Conservation (phyloP, 1,140 invertebrate genomes). For the Thalassaphorura encarpata region DNA sequence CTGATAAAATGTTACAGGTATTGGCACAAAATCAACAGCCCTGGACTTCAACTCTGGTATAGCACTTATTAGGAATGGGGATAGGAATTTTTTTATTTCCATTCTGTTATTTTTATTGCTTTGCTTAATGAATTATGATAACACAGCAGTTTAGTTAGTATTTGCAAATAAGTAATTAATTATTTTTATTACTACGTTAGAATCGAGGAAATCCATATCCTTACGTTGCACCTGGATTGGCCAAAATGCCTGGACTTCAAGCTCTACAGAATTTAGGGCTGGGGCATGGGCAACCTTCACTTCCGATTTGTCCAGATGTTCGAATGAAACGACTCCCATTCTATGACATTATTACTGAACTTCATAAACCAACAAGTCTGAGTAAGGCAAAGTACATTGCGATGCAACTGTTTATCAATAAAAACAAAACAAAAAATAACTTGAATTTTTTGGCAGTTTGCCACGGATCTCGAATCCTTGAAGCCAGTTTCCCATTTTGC, state of each 20-base stretch:
- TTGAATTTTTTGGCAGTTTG: constrained; percentile 4
- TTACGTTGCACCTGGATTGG: neutral
- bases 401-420: constrained; percentile 16
- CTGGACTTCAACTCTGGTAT: too few relatives aligned
- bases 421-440: constrained; percentile 3
- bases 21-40: too few relatives aligned
- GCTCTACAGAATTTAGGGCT: too few relatives aligned
- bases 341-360: constrained; percentile 75
- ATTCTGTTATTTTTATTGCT: too few relatives aligned
- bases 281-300: too few relatives aligned
- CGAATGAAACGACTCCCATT: constrained; percentile 82
- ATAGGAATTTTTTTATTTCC: too few relatives aligned
- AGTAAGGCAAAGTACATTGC: constrained; percentile 39
- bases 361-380: constrained; percentile 80
- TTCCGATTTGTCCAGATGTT: constrained; percentile 80
- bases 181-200: neutral
- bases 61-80: too few relatives aligned
- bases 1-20: too few relatives aligned
- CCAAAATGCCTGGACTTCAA: neutral
- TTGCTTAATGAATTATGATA: too few relatives aligned
- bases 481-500: constrained; percentile 77
- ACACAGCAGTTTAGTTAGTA: too few relatives aligned
- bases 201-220: neutral
- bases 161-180: too few relatives aligned
- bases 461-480: constrained; percentile 56